Percentiles rank a stretch among this genome's conserved stretches.
Evolutionary conservation across 2,113 vertebrate genomes (phyloP).

Genomic region (Sitta europaea): DNA sequence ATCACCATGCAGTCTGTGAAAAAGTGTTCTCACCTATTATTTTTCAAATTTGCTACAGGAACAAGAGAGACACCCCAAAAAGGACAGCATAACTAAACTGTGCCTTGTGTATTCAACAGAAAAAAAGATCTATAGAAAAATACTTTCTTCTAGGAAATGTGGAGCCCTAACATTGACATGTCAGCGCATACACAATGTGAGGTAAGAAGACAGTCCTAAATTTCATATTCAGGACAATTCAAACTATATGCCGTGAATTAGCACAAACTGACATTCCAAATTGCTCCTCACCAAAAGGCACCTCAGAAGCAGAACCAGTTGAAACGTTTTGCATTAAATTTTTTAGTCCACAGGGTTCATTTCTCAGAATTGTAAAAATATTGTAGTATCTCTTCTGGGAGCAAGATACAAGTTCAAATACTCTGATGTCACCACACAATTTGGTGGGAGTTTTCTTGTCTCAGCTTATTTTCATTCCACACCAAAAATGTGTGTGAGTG

Average conservation of each 20-base stretch:
- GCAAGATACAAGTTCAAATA: neutral
- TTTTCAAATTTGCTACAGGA: neutral
- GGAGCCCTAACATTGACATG: neutral
- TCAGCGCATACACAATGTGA: neutral
- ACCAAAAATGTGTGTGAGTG: neutral
- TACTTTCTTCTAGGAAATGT: neutral
- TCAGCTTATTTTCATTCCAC: neutral
- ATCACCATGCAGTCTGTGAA: neutral
- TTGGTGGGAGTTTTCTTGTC: neutral
- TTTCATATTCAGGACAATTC: neutral
- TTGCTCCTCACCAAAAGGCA: neutral
- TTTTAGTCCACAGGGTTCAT: neutral
- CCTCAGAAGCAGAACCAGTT: neutral
- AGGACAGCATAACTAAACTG: neutral
- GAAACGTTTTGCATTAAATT: neutral
- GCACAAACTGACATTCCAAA: neutral
- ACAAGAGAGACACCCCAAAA: neutral
- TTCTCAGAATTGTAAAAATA: neutral
- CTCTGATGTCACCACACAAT: neutral
- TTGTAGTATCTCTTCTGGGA: neutral
- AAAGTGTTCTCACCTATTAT: neutral
- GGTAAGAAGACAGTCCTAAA: neutral
- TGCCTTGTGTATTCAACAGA: neutral
- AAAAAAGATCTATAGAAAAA: neutral
- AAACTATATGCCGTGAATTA: neutral